Evolutionary conservation across 1,140 invertebrate genomes (phyloP).

Genomic region (Tribolium madens): DNA sequence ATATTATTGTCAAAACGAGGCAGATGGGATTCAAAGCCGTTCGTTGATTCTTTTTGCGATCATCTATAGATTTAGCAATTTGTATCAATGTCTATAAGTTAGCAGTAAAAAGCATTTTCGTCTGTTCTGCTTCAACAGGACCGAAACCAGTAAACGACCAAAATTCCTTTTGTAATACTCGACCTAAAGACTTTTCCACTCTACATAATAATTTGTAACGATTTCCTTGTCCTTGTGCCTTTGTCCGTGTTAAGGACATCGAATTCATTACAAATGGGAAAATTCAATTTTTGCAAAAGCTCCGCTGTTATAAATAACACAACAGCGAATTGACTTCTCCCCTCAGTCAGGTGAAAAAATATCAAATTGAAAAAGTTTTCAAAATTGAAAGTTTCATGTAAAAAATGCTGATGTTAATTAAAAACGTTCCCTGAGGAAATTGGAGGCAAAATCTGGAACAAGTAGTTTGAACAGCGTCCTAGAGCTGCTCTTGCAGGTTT

Average conservation of each 20-base stretch:
- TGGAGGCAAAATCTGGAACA: slow-evolving; percentile 12
- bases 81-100: neutral
- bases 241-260: neutral
- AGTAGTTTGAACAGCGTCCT: slow-evolving; percentile 21
- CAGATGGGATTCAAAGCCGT: neutral
- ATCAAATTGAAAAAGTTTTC: slow-evolving; percentile 10
- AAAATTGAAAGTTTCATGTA: neutral
- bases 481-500: slow-evolving; percentile 44
- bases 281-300: slow-evolving; percentile 6
- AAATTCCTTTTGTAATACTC: neutral
- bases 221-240: slow-evolving; percentile 2
- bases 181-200: slow-evolving; percentile 9
- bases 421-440: slow-evolving; percentile 17
- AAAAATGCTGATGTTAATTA: slow-evolving; percentile 9
- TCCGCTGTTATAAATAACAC: neutral
- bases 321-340: neutral
- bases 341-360: neutral
- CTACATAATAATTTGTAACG: slow-evolving; percentile 20
- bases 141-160: slow-evolving; percentile 3
- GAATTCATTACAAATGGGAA: slow-evolving; percentile 1
- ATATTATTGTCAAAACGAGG: too few relatives aligned
- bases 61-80: neutral
- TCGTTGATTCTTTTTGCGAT: neutral
- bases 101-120: slow-evolving; percentile 17
- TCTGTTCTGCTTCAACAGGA: slow-evolving; percentile 8